Evolutionary conservation across 1,140 invertebrate genomes (phyloP), one percentile per base, ranked within the genome.

Genomic region (Penaeus vannamei): DNA sequence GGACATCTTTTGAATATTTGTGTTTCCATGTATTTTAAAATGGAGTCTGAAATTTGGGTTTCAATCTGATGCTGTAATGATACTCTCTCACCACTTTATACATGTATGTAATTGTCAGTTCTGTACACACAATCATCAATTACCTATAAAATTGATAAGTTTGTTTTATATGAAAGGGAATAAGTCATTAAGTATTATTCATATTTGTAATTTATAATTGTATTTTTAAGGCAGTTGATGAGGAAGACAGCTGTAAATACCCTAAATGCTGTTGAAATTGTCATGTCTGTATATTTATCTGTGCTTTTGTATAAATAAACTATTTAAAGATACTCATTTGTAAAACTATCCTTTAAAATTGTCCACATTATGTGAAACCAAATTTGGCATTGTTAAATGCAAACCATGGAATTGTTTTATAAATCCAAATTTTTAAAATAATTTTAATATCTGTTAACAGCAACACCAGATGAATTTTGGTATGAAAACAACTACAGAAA

Each of bases 251-350:
- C 61, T 87, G 86, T 87, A 87, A 64, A 87, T 87, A 87, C 86
- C 61, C 61, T 42, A 22, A 36, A 85, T 36, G 46, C 79, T 81
- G 79, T 81, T 81, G 61, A 66, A 81, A 81, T n/a, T 32, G 81
- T 82, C 62, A 62, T 62, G 77, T 87, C 86, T 87, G 86, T 87
- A 87, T 87, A 87, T 87, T 82, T 87, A 87, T 81, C 86, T 87
- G 79, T 87, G 85, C 85, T 87, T 82, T 82, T 87, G 86, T 87
- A 87, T 81, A 53, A 87, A 87, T 87, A 87, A 87, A 84, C 61
- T 84, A 84, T 84, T 84, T 84, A 84, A 84, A 84, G 83, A 84
- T 69, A 84, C 1, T 1, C 3, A 29, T 29, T 82, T 82, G 59
- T 26, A n/a, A 60, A 23, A n/a, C 53, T 17, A 17, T 53, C 1